Evolutionary conservation across 2,113 vertebrate genomes (phyloP).

Genomic region (Peromyscus polionotus): DNA sequence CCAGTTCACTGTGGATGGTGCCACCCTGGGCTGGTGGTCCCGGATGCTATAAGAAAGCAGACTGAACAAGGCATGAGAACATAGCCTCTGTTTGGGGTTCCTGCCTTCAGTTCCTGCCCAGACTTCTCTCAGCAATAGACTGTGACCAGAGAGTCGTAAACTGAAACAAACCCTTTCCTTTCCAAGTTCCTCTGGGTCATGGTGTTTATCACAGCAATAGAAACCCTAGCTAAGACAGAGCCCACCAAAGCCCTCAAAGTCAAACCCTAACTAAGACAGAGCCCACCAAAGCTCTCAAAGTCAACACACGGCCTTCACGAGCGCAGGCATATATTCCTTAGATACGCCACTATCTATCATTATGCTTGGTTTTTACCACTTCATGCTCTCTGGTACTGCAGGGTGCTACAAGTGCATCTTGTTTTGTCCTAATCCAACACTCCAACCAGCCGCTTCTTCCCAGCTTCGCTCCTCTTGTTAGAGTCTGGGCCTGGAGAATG

Average conservation of each 20-base stretch:
- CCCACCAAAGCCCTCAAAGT: background rate
- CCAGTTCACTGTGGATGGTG: background rate
- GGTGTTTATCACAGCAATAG: background rate
- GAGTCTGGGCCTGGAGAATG: background rate
- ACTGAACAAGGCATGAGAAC: background rate
- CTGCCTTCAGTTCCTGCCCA: background rate
- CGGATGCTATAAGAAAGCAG: background rate
- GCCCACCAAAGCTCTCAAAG: background rate
- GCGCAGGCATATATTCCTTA: background rate
- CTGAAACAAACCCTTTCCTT: background rate
- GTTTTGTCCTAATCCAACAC: background rate
- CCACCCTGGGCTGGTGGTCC: background rate
- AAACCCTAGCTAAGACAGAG: background rate
- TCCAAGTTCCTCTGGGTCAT: background rate
- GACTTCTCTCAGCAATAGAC: background rate
- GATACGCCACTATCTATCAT: background rate
- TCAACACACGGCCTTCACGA: background rate
- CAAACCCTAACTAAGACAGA: background rate
- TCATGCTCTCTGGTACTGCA: background rate
- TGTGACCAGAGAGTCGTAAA: background rate
- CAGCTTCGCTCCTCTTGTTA: slow-evolving; percentile 11
- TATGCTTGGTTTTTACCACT: background rate
- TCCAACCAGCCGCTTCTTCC: slow-evolving; percentile 32
- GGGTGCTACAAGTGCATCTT: background rate
- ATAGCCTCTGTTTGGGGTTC: background rate